phyloP scores from a whole-genome alignment of 1,140 invertebrate genomes.

The Aphaenogaster rudis region DNA sequence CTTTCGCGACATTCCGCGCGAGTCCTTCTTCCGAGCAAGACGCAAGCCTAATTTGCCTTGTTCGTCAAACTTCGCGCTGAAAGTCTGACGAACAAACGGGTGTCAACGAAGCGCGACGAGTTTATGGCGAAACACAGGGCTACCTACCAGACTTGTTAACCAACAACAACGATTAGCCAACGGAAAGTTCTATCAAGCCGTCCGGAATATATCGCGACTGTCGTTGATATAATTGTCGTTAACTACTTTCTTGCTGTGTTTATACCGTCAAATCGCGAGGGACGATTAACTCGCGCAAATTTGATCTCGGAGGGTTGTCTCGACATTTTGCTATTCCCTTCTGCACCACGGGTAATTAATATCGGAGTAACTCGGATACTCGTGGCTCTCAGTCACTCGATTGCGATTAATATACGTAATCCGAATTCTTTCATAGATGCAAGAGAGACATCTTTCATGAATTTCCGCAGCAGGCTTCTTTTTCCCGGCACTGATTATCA shows the following conservation, averaged over 20 bases:
- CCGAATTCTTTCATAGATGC: background rate
- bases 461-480: constrained; percentile 10
- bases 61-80: background rate
- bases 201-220: background rate
- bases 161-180: constrained; percentile 48
- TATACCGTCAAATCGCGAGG: background rate
- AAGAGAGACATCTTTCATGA: background rate
- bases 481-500: constrained; percentile 43
- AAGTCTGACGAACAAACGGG: constrained; percentile 29
- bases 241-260: constrained; percentile 3
- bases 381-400: background rate
- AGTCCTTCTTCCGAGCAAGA: background rate
- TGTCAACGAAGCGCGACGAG: constrained; percentile 24
- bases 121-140: constrained; percentile 34
- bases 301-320: background rate
- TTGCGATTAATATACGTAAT: background rate
- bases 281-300: background rate
- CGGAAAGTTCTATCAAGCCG: constrained; percentile 8
- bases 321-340: background rate
- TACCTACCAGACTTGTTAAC: constrained; percentile 27
- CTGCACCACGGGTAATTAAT: background rate
- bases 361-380: background rate
- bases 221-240: constrained; percentile 25
- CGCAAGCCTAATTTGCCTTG: constrained; percentile 36
- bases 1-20: background rate